Evolutionary conservation across 2,797 vertebrate species (phyloP), one percentile per base, ranked within the genome.

Genomic region (Pipistrellus pygmaeus): DNA sequence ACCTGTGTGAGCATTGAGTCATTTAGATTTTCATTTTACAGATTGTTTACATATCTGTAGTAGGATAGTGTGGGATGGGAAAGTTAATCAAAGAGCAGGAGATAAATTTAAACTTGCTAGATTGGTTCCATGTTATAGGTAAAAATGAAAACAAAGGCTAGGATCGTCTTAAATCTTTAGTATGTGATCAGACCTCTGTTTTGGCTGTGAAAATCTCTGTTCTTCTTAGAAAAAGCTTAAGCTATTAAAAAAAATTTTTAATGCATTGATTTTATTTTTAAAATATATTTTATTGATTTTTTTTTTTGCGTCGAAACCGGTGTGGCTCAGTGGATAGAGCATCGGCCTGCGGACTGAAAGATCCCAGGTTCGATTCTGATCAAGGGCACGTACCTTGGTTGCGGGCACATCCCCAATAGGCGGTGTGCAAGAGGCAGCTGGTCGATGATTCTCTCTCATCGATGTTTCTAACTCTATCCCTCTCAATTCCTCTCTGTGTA

Each of bases 21-120:
- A 75, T 69, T 93, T 88, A 88, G 55, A 30, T 86, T 93, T 89
- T 80, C 21, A 75, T 85, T 81, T 91, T 83, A 38, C 21, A 84
- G 66, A 71, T 86, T 85, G 48, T 78, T 88, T 88, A 38, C 18
- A 4, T 71, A 13, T 71, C 20, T 53, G 35, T 38, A 80, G 14
- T 86, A 68, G 62, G 25, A 35, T 64, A 71, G 46, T 30, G 11
- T 73, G n/a, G 82, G 23, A 53, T 82, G 48, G 68, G 20, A 91
- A 27, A 2, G 55, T 86, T 94, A 86, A 53, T 85, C 66, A 85
- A 91, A 91, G 46, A 81, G 27, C 32, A 85, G 73, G 87, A 55
- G 57, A 62, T 85, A 83, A 75, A 46, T 78, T 87, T 93, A 85
- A 75, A 71, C 12, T 71, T 20, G 17, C 21, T 84, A 69, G 30